Conservation (phyloP, 1,140 invertebrate species). For the Tigriopus japonicus region DNA sequence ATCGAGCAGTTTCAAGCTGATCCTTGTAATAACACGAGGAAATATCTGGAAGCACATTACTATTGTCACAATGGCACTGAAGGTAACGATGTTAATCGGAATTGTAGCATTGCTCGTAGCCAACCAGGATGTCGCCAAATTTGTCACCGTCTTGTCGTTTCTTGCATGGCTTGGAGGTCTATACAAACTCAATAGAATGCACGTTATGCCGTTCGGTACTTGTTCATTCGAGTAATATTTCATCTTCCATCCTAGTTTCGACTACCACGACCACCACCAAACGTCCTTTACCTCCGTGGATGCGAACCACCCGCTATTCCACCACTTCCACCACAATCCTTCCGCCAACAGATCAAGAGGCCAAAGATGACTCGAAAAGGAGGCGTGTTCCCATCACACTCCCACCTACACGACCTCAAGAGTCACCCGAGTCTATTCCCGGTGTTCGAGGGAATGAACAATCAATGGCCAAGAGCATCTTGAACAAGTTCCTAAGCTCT, state of each 20-base stretch:
- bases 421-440: not conserved
- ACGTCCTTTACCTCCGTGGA: not conserved
- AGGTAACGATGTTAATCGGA: not conserved
- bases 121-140: not conserved
- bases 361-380: not conserved
- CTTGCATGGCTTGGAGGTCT: not conserved
- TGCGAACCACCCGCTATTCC: not conserved
- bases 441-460: not conserved
- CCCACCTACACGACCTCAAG: not conserved
- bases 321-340: not conserved
- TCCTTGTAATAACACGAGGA: not conserved
- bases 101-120: not conserved
- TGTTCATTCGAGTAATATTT: not conserved
- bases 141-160: not conserved
- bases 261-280: not conserved
- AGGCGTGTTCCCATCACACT: not conserved
- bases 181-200: not conserved
- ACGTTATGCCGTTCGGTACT: not conserved
- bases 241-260: not conserved
- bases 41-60: constrained; percentile 13
- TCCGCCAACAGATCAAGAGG: not conserved
- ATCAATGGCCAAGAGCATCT: not conserved
- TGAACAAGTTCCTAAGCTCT: not conserved
- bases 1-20: too few species aligned
- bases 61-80: not conserved